phyloP scores from a whole-genome alignment of 2,797 vertebrate genomes.

The Sebastes kiyomatsui region DNA sequence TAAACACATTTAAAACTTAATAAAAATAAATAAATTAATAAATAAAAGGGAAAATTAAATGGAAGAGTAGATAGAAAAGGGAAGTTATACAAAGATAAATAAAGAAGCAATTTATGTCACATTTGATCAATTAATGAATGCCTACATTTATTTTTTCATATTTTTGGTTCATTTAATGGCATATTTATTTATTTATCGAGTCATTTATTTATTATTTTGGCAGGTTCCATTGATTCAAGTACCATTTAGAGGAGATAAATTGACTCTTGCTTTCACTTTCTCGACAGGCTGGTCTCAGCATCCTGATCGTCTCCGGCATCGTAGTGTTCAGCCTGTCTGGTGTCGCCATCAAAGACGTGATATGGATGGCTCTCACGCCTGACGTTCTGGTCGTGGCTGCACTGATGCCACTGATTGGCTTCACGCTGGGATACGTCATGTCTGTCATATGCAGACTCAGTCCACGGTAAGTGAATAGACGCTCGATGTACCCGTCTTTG shows the following conservation, averaged over 20 bases:
- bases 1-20: no score
- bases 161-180: no score
- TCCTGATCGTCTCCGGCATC: slow-evolving; percentile 71
- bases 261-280: neutral
- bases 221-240: neutral
- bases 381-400: slow-evolving; percentile 75
- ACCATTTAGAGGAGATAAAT: neutral
- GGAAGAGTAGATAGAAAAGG: no score
- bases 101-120: no score
- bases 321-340: slow-evolving; percentile 60
- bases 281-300: slow-evolving; percentile 78
- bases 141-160: no score
- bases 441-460: slow-evolving; percentile 79
- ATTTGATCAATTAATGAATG: no score
- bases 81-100: no score
- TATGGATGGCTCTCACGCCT: slow-evolving; percentile 76
- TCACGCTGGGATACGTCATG: slow-evolving; percentile 82
- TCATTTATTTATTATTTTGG: no score
- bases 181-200: no score
- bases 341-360: slow-evolving; percentile 61
- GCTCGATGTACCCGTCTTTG: neutral
- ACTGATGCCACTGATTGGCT: slow-evolving; percentile 87
- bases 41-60: no score
- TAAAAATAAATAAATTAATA: no score
- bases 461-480: slow-evolving; percentile 71